A percentile compares a stretch with the other conserved stretches of the same genome.
These are phyloP conservation scores for Pachyramphus minor DNA, from an alignment of 2,113 vertebrate genomes.

Conservation along the genomic window DNA sequence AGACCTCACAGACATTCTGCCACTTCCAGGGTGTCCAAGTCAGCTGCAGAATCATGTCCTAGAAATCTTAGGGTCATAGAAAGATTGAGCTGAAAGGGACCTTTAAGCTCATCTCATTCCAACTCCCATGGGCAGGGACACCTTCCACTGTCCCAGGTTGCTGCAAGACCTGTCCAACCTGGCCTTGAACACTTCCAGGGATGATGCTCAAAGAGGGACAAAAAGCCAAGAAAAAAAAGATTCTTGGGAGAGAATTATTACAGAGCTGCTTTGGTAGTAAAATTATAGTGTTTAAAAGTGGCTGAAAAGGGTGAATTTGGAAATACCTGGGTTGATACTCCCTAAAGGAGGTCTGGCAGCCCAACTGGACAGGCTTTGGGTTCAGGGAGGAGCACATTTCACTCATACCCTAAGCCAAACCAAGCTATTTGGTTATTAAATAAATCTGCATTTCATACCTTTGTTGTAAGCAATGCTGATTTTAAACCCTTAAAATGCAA, in stretches of 20 bases:
- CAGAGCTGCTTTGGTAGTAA: neutral
- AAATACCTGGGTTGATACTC: neutral
- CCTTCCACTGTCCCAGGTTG: neutral
- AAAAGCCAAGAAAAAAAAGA: neutral
- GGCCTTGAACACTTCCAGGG: neutral
- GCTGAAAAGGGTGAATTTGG: neutral
- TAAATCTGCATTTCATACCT: neutral
- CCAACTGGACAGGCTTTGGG: neutral
- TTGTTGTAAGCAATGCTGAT: neutral
- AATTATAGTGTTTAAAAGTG: neutral
- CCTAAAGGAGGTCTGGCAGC: neutral
- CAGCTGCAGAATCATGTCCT: neutral
- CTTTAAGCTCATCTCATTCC: neutral
- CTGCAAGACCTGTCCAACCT: neutral
- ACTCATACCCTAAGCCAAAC: neutral
- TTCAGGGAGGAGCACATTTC: neutral
- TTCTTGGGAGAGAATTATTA: neutral
- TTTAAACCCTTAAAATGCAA: neutral
- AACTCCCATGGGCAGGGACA: neutral
- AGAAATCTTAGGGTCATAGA: neutral
- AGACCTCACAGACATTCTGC: neutral
- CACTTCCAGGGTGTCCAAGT: fast-evolving
- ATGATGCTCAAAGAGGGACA: neutral
- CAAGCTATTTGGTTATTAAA: neutral
- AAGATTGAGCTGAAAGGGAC: neutral